phyloP scores from a whole-genome alignment of 2,797 vertebrate genomes.

The Pyrrhura leucotis region DNA sequence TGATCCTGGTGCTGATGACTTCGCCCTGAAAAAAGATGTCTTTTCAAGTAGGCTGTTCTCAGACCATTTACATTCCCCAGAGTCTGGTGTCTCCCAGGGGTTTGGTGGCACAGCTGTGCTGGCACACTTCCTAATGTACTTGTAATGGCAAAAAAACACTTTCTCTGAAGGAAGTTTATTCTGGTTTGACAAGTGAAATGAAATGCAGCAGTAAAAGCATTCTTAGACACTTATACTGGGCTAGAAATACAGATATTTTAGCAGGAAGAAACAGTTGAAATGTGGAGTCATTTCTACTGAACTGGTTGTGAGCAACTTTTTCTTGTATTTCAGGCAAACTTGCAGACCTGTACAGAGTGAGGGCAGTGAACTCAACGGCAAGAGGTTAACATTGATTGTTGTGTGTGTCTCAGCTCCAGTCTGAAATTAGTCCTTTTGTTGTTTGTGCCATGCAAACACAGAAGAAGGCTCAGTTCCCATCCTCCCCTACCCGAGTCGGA shows the following conservation, averaged over 20 bases:
- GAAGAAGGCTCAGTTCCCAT: neutral
- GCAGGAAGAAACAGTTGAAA: neutral
- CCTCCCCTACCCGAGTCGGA: no score
- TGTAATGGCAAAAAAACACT: neutral
- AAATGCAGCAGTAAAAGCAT: conserved; percentile 12
- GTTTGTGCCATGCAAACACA: neutral
- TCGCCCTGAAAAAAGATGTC: conserved; percentile 17
- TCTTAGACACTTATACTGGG: neutral
- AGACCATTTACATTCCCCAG: conserved; percentile 22
- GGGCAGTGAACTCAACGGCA: neutral
- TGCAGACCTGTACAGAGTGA: neutral
- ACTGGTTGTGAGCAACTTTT: neutral
- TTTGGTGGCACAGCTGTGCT: conserved; percentile 44
- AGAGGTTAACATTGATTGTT: neutral
- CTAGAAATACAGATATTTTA: neutral
- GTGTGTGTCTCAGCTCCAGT: neutral
- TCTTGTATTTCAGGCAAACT: neutral
- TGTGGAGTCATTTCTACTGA: neutral
- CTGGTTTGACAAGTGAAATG: conserved; percentile 36
- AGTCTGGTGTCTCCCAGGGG: conserved; percentile 16
- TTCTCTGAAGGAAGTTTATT: conserved; percentile 45
- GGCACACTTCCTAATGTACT: conserved; percentile 33
- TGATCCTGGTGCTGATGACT: neutral
- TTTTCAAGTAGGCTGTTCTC: conserved; percentile 5
- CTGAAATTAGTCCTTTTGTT: neutral